Conservation (phyloP, 35 echinoderm and acorn worm species). For the Ophioderma brevispina region DNA sequence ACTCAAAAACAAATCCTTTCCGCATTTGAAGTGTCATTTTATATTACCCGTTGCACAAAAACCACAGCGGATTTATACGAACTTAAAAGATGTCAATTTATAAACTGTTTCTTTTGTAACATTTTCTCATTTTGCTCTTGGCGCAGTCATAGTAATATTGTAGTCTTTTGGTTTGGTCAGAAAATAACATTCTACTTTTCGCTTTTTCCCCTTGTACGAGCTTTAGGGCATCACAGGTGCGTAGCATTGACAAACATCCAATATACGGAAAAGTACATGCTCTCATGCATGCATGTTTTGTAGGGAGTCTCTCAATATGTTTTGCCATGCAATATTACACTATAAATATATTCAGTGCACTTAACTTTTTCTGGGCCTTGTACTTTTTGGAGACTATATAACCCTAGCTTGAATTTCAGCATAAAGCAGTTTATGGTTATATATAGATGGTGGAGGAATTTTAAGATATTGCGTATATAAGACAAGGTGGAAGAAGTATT, state of each 20-base stretch:
- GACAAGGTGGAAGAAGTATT: too few species aligned
- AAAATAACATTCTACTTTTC: not conserved
- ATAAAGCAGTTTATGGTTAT: too few species aligned
- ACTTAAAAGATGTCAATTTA: not conserved
- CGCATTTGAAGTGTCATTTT: not conserved
- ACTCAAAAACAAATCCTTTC: not conserved
- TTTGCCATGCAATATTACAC: too few species aligned
- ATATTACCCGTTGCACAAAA: not conserved
- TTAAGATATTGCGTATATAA: too few species aligned
- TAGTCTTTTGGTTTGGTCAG: not conserved
- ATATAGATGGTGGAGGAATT: too few species aligned
- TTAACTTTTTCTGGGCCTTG: too few species aligned
- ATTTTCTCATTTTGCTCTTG: not conserved
- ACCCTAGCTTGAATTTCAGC: too few species aligned
- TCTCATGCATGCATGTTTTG: not conserved
- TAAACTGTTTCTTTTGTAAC: constrained; percentile 7
- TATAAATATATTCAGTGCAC: too few species aligned
- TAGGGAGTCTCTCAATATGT: too few species aligned
- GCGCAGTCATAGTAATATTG: not conserved
- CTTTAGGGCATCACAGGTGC: not conserved
- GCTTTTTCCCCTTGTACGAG: not conserved
- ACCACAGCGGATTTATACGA: not conserved
- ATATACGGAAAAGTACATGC: not conserved
- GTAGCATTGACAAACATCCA: not conserved
- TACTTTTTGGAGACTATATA: too few species aligned